These are phyloP conservation scores for Aptenodytes forsteri DNA, from an alignment of 2,113 vertebrate genomes.

Conservation along the genomic window DNA sequence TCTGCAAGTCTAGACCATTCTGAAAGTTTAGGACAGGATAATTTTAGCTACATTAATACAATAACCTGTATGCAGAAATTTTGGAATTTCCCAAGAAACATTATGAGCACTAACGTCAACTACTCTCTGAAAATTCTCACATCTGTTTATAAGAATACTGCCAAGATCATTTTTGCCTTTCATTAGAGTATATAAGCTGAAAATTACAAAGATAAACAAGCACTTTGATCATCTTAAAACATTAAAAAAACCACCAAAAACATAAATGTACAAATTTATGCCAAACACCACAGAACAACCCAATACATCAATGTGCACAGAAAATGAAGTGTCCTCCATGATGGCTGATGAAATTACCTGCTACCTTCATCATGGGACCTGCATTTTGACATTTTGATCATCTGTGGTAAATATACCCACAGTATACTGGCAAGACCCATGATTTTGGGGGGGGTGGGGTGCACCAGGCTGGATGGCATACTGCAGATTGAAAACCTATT, in stretches of 20 bases:
- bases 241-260: not conserved
- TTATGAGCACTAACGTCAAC: not conserved
- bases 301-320: not conserved
- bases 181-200: not conserved
- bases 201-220: not conserved
- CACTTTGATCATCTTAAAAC: not conserved
- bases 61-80: not conserved
- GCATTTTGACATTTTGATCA: not conserved
- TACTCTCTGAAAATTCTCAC: not conserved
- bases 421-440: accelerated
- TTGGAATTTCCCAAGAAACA: not conserved
- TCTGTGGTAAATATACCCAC: not conserved
- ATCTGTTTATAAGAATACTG: not conserved
- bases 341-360: not conserved
- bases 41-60: not conserved
- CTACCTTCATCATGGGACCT: not conserved
- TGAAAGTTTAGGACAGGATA: not conserved
- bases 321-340: not conserved
- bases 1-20: not conserved
- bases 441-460: not conserved
- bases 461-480: not conserved
- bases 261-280: not conserved
- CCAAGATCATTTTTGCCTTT: not conserved
- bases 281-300: not conserved
- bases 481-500: not conserved